A percentile compares a stretch with the other conserved stretches of the same genome.
Conservation (phyloP, 2,797 vertebrate genomes). For the Odontamblyopus rebecca region DNA sequence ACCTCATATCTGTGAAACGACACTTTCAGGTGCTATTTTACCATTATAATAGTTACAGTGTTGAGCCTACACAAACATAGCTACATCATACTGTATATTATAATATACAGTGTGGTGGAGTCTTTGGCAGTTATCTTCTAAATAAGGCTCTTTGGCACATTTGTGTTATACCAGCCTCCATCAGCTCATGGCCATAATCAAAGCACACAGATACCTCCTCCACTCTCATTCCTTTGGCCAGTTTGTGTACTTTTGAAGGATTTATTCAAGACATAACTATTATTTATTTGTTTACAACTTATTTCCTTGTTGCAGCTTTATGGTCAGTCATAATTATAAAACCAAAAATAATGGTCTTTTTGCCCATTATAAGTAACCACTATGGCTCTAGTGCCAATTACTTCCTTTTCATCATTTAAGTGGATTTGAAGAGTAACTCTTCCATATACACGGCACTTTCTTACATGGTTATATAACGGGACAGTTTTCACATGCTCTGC, state of each 20-base stretch:
- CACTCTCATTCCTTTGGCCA: slow-evolving; percentile 53
- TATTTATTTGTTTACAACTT: slow-evolving; percentile 77
- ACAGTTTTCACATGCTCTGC: neutral
- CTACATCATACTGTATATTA: neutral
- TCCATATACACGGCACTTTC: neutral
- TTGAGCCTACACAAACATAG: neutral
- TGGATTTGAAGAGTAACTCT: neutral
- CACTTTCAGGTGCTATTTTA: slow-evolving; percentile 34
- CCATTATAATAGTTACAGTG: neutral
- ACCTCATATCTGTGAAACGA: slow-evolving; percentile 19
- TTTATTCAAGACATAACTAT: slow-evolving; percentile 44
- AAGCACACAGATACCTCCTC: slow-evolving; percentile 73
- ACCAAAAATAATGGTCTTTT: slow-evolving; percentile 9
- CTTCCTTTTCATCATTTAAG: neutral
- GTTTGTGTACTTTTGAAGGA: slow-evolving; percentile 69
- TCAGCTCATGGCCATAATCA: slow-evolving; percentile 24
- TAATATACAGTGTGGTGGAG: neutral
- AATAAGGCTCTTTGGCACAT: neutral
- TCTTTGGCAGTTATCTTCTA: neutral
- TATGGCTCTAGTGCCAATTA: neutral
- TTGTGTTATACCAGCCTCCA: neutral
- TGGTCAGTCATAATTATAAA: slow-evolving; percentile 35
- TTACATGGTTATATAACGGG: neutral
- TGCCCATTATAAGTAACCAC: neutral
- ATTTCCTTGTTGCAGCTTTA: slow-evolving; percentile 58